Conservation (phyloP, 37 sponge, comb jelly and placozoan genomes). For the Oscarella lobularis region DNA sequence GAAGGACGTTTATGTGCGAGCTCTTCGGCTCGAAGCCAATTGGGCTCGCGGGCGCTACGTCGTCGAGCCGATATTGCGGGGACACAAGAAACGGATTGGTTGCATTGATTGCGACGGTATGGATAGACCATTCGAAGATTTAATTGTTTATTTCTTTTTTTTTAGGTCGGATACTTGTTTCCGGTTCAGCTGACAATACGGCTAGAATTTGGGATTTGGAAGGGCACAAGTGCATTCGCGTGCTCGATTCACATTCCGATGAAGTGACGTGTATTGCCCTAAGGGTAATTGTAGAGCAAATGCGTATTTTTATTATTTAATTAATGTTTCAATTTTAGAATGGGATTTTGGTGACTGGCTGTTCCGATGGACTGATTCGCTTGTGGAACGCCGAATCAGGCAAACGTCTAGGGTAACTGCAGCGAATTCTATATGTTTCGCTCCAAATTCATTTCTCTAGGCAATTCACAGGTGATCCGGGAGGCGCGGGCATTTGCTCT, state of each 20-base stretch:
- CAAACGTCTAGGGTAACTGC: no score
- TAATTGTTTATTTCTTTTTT: neutral
- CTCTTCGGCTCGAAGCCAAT: slow-evolving; percentile 27
- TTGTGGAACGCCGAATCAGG: no score
- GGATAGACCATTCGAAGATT: slow-evolving; percentile 1
- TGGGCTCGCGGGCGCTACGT: slow-evolving; percentile 54
- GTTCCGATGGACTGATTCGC: slow-evolving; percentile 56
- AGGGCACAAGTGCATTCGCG: slow-evolving; percentile 22
- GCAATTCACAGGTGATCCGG: neutral
- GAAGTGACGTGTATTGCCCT: slow-evolving; percentile 44
- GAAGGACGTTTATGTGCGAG: slow-evolving; percentile 54
- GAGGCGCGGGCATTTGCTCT: neutral
- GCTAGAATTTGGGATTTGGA: slow-evolving; percentile 48
- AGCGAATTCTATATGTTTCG: slow-evolving; percentile 26
- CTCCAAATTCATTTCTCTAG: neutral
- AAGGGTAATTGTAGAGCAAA: slow-evolving; percentile 31
- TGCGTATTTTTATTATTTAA: neutral
- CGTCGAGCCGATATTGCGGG: slow-evolving; percentile 34
- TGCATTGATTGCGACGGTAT: slow-evolving; percentile 49
- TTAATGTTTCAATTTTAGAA: slow-evolving; percentile 16
- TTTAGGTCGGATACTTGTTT: no score
- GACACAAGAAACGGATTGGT: slow-evolving; percentile 46
- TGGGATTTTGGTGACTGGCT: slow-evolving; percentile 45
- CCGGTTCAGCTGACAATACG: slow-evolving; percentile 54
- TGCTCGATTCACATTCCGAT: slow-evolving; percentile 56